phyloP scores from a whole-genome alignment of 2,113 vertebrate genomes.

The Macrotis lagotis region DNA sequence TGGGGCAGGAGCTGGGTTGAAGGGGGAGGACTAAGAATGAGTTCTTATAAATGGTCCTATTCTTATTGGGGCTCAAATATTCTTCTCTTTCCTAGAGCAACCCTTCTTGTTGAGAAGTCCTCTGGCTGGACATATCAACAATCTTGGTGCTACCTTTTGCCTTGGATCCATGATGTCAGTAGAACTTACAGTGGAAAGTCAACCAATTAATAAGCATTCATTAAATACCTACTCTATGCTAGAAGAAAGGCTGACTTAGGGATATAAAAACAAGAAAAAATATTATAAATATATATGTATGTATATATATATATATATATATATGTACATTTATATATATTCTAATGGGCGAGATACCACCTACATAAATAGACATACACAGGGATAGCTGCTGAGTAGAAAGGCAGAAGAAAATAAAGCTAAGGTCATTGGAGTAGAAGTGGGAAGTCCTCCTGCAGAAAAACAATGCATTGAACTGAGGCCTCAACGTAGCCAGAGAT shows the following conservation, averaged over 20 bases:
- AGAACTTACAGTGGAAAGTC: not conserved
- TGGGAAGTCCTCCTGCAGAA: not conserved
- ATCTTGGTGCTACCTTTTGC: conserved; percentile 10
- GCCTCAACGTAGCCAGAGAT: not conserved
- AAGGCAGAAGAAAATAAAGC: not conserved
- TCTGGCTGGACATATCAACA: conserved; percentile 42
- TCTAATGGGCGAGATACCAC: not conserved
- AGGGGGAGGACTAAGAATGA: conserved; percentile 44
- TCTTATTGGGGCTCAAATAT: conserved; percentile 49
- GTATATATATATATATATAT: too few species aligned
- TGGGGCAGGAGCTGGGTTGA: conserved; percentile 16
- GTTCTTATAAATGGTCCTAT: conserved; percentile 73
- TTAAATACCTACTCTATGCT: not conserved
- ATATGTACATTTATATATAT: not conserved
- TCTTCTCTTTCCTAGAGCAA: conserved; percentile 55
- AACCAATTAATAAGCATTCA: not conserved
- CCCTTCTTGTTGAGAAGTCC: conserved; percentile 32
- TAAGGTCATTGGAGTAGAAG: not conserved
- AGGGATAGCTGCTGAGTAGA: not conserved
- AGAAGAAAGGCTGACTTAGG: not conserved
- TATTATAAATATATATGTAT: not conserved
- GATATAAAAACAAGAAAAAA: not conserved
- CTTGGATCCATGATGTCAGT: not conserved
- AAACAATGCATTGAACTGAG: not conserved
- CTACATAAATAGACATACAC: not conserved